A percentile compares a stretch with the other conserved stretches of the same genome.
phyloP scores from a whole-genome alignment of 2,113 vertebrate genomes.

The Otocyon megalotis region DNA sequence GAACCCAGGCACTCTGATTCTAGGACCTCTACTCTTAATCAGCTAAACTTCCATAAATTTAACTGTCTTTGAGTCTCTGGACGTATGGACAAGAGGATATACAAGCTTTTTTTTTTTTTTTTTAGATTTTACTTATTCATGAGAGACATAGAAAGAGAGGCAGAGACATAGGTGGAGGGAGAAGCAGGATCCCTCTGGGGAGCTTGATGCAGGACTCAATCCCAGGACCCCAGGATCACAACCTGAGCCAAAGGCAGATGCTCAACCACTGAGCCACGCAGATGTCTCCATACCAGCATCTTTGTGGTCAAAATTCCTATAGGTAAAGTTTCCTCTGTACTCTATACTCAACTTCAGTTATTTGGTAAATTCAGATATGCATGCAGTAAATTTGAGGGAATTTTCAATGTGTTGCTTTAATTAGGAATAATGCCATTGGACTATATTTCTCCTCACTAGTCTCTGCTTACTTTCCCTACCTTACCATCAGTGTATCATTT shows the following conservation, averaged over 20 bases:
- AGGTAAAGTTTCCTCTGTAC: neutral
- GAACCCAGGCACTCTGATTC: neutral
- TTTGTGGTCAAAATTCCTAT: neutral
- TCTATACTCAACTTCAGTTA: neutral
- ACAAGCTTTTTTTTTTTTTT: neutral
- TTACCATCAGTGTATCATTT: neutral
- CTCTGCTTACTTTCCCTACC: neutral
- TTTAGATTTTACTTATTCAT: no score
- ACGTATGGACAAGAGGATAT: neutral
- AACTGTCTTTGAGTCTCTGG: neutral
- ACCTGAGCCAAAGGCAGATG: no score
- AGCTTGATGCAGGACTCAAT: no score
- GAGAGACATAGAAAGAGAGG: no score
- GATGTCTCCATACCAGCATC: no score
- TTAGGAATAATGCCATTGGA: constrained; percentile 10
- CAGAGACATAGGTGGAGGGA: no score
- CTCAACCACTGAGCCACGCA: no score
- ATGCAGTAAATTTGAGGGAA: neutral
- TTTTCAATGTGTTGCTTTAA: constrained; percentile 10
- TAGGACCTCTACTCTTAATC: neutral
- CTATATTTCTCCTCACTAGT: neutral
- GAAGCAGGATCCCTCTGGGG: no score
- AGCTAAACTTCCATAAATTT: neutral
- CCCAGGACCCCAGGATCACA: no score
- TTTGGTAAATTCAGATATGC: neutral